Evolutionary conservation across 2,797 vertebrate species (phyloP).

Genomic region (Oreortyx pictus): DNA sequence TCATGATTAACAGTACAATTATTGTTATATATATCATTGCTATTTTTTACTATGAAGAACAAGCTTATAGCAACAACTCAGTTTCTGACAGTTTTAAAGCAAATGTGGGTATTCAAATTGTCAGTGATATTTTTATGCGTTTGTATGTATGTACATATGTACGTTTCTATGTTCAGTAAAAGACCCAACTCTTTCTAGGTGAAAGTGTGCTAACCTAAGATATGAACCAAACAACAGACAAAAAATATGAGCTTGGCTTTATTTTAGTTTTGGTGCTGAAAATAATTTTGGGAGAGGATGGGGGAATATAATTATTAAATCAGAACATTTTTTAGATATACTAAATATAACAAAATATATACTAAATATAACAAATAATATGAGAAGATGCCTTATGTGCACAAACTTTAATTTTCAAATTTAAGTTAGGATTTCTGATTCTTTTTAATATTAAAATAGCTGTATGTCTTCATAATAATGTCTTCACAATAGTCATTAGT

Average conservation of each 20-base stretch:
- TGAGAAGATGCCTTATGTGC: not conserved
- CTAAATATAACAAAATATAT: not conserved
- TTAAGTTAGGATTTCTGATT: not conserved
- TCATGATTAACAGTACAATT: not conserved
- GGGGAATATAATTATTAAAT: not conserved
- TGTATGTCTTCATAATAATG: not conserved
- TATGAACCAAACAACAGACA: not conserved
- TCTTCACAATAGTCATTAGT: not conserved
- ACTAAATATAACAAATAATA: not conserved
- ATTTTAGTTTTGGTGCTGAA: not conserved
- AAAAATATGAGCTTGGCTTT: not conserved
- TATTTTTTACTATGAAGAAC: not conserved
- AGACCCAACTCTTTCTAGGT: not conserved
- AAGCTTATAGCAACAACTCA: fast-evolving
- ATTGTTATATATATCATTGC: not conserved
- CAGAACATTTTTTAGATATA: not conserved
- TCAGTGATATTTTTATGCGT: not conserved
- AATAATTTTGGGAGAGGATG: not conserved
- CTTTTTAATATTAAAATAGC: not conserved
- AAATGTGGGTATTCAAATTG: not conserved
- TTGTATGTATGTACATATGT: not conserved
- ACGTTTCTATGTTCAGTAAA: not conserved
- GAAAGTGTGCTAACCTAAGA: not conserved
- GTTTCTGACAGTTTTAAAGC: not conserved
- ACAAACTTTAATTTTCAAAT: not conserved